These are phyloP conservation scores for Poeciliopsis retropinna DNA, from an alignment of 2,113 vertebrate genomes.

Conservation along the genomic window DNA sequence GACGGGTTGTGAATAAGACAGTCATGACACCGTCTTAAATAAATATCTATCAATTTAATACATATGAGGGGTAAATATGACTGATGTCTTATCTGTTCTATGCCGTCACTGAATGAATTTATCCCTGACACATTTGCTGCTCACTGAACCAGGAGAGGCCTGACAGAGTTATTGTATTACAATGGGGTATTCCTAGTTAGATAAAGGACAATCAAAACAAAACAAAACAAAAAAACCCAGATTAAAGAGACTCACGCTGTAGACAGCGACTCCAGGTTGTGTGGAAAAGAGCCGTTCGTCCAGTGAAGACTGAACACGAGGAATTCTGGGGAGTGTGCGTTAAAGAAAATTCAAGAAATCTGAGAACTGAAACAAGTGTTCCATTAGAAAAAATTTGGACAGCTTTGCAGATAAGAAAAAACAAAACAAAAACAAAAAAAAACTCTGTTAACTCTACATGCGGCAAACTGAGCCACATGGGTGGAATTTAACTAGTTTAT, in stretches of 20 bases:
- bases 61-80: background rate
- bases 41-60: too few species aligned
- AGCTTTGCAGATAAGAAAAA: background rate
- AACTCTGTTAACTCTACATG: background rate
- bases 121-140: background rate
- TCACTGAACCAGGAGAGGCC: background rate
- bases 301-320: constrained; percentile 76
- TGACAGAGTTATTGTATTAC: background rate
- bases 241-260: constrained; percentile 77
- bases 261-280: constrained; percentile 80
- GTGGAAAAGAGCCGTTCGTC: constrained; percentile 82
- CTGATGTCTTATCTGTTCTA: background rate
- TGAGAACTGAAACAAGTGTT: constrained; percentile 37
- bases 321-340: constrained; percentile 71
- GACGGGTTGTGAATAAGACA: too few species aligned
- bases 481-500: background rate
- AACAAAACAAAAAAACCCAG: background rate
- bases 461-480: background rate
- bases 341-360: constrained; percentile 66
- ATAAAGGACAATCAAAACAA: background rate
- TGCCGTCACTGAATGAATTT: background rate
- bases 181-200: background rate
- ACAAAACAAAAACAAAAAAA: background rate
- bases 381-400: background rate
- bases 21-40: too few species aligned